Evolutionary conservation across 1,140 invertebrate species (phyloP).

Genomic region (Drosophila guanche): DNA sequence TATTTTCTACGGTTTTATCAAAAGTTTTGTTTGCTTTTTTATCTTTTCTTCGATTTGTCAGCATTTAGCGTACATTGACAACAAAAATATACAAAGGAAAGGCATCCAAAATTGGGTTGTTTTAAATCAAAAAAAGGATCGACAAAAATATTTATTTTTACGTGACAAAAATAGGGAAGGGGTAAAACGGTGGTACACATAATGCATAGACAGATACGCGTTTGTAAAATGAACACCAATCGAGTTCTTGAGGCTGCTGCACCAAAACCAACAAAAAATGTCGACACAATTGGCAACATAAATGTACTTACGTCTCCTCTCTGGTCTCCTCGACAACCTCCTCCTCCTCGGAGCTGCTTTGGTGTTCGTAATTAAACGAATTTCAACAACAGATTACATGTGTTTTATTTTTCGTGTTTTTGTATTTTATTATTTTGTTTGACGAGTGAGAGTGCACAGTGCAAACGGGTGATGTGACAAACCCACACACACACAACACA

Average conservation of each 20-base stretch:
- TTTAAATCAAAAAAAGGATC: slow-evolving; percentile 25
- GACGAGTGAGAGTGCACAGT: slow-evolving; percentile 57
- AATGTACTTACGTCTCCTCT: slow-evolving; percentile 87
- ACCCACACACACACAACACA: slow-evolving; percentile 16
- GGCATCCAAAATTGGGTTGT: slow-evolving; percentile 7
- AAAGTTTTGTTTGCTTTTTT: slow-evolving; percentile 11
- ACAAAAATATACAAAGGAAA: slow-evolving; percentile 31
- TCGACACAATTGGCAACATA: slow-evolving; percentile 61
- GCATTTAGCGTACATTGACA: slow-evolving; percentile 37
- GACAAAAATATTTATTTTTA: slow-evolving; percentile 21
- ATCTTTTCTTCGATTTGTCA: slow-evolving; percentile 14
- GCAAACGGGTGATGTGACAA: slow-evolving; percentile 15
- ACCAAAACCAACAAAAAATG: slow-evolving; percentile 52
- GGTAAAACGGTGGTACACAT: background rate
- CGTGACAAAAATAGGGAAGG: slow-evolving; percentile 2
- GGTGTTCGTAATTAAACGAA: slow-evolving; percentile 71
- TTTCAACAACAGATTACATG: background rate
- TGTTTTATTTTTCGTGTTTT: slow-evolving; percentile 21
- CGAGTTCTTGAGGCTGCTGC: slow-evolving; percentile 57
- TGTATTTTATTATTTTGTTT: slow-evolving; percentile 23
- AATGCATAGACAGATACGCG: slow-evolving; percentile 8
- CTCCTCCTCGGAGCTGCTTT: slow-evolving; percentile 87
- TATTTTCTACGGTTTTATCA: slow-evolving; percentile 27
- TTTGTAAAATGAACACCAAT: slow-evolving; percentile 64
- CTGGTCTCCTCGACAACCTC: slow-evolving; percentile 86